Conservation (phyloP, 2,797 vertebrate genomes). For the Xiphorhynchus erythropygius region DNA sequence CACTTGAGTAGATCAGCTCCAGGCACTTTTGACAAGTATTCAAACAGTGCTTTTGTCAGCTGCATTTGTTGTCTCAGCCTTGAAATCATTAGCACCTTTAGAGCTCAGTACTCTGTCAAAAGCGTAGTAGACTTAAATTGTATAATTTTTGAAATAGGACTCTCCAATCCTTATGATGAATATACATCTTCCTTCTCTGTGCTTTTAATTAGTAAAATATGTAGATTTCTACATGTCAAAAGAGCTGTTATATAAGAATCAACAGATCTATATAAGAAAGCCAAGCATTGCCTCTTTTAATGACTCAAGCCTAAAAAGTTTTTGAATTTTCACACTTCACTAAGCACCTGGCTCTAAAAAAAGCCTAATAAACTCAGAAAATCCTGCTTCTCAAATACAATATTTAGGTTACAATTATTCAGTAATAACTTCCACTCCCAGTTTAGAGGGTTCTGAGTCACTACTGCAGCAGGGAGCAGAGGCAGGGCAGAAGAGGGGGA, state of each 20-base stretch:
- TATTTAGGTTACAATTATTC: neutral
- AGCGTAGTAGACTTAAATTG: neutral
- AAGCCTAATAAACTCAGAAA: neutral
- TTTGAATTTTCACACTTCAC: neutral
- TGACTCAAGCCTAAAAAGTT: neutral
- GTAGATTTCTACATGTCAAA: neutral
- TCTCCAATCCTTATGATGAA: neutral
- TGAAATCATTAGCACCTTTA: neutral
- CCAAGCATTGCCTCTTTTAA: neutral
- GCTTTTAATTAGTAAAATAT: neutral
- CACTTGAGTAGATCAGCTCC: neutral
- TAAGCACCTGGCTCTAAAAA: neutral
- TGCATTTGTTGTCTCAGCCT: neutral
- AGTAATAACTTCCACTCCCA: neutral
- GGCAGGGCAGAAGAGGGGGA: neutral
- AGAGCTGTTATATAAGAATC: neutral
- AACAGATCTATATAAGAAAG: neutral
- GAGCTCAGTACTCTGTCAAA: neutral
- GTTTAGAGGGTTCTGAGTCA: neutral
- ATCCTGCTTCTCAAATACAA: neutral
- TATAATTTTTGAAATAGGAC: neutral
- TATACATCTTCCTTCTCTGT: neutral
- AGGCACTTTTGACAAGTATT: neutral
- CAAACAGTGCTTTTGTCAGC: neutral
- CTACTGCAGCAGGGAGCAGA: neutral